Percentiles rank a stretch among this genome's conserved stretches.
These are phyloP conservation scores for Hylaeus volcanicus DNA, from an alignment of 1,140 invertebrate genomes.

Conservation along the genomic window DNA sequence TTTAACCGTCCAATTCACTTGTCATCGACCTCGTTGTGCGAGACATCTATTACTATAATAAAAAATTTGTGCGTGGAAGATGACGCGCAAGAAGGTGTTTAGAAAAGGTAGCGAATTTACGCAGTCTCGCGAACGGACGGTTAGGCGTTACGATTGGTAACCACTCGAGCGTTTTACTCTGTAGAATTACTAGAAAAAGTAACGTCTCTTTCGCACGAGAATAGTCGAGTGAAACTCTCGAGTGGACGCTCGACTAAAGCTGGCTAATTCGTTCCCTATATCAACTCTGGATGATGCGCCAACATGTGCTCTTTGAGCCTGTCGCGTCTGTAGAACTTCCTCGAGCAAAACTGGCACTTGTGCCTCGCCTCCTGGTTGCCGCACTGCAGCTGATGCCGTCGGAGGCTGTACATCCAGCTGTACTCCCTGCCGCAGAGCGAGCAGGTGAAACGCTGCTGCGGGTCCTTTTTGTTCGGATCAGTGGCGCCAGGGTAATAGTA, in stretches of 20 bases:
- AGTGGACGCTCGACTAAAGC: neutral
- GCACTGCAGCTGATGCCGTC: constrained; percentile 67
- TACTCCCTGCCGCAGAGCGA: constrained; percentile 40
- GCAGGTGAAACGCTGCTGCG: constrained; percentile 24
- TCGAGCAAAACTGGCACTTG: constrained; percentile 67
- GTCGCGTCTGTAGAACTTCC: constrained; percentile 67
- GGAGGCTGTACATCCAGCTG: constrained; percentile 44
- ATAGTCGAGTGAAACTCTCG: too few species aligned
- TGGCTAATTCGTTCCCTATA: neutral
- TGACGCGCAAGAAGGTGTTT: too few species aligned
- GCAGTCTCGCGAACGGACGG: too few species aligned
- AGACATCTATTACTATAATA: too few species aligned
- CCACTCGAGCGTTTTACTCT: too few species aligned
- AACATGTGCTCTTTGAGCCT: constrained; percentile 64
- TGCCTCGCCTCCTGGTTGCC: constrained; percentile 69
- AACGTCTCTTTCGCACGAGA: too few species aligned
- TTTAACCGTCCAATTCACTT: neutral
- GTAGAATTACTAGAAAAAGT: too few species aligned
- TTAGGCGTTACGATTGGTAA: too few species aligned
- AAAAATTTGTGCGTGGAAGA: too few species aligned
- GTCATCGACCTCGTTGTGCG: too few species aligned
- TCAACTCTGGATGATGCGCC: constrained; percentile 24
- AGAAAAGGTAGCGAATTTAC: too few species aligned
- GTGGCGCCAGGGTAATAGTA: neutral
- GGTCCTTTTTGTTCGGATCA: constrained; percentile 11